Evolutionary conservation across 2,888 invertebrate genomes (phyloP), one percentile per base, ranked within the genome.

Genomic region (Melieria picta): DNA sequence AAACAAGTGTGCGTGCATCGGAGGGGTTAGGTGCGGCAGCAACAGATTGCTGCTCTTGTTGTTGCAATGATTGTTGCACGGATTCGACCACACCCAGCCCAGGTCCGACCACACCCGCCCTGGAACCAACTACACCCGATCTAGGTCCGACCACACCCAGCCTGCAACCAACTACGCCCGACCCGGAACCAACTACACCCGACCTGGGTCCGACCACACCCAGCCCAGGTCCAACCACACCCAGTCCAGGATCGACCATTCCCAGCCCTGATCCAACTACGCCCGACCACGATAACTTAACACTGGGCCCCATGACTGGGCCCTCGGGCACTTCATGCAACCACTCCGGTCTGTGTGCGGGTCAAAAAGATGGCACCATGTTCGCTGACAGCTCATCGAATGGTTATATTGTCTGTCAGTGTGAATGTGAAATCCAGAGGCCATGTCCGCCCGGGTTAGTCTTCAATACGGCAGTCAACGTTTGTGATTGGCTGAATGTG

Each of bases 401-500:
- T 46, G 73, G 74, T 30, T 75, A 71, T 16, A 72, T 75, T 62
- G 73, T 75, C 2, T 76, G 76, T 48, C 73, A 73, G 56, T 72
- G 71, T 56, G 61, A 74, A 56, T 76, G 76, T 62, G 72, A 66
- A 57, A 72, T 73, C 4, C 52, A 63, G 30, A 72, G 65, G 70
- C 60, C 72, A 0, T 76, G 76, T 48, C 76, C 76, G 4, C 48
- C 7, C 2, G 63, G 61, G 4, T 63, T 76, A 46, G 43, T 72
- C 6, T 76, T 73, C 52, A 76, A 74, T 50, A 42, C 55, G 11
- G 10, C 4, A 4, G 7, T 72, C 9, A 69, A 76, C 56, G 65
- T 74, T 55, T 80, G 80, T 57, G 80, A 78, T 69, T 79, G 77
- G 76, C 77, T 77, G 16, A 30, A 30, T 30, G 30, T 30, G 30